Base-by-base conservation (phyloP, 2,113 vertebrate genomes). In the Passer montanus region DNA sequence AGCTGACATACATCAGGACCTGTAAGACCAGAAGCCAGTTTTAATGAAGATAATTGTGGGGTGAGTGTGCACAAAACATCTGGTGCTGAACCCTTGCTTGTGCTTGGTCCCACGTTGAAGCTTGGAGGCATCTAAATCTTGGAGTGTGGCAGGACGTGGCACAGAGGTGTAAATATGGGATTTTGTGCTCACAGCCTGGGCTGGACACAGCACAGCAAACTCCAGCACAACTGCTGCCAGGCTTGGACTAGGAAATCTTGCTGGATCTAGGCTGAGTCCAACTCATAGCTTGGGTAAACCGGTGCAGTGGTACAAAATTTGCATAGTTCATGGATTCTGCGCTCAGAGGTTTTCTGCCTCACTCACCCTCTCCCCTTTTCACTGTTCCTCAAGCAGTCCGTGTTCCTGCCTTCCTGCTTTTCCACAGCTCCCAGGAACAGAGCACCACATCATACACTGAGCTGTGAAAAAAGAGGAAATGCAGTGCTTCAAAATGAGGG, bases 91-190 rank as follows among this genome's bases (percentile, higher is more conserved):
- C 23, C 10, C 30, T 58, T 2, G 0, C 1, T 26, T 1, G 2
- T 50, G 10, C 90, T 94, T 79, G 47, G 46, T 23, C n/a, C 56
- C n/a, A 13, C 16, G 2, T 15, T 58, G 4, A n/a, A 22, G 43
- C 62, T 33, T 9, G 23, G 35, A 79, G 56, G 47, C 31, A 19
- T 24, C 9, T 21, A 33, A 66, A 30, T 17, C 31, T 53, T 59
- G 60, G 52, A 50, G 20, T 5, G 11, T n/a, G 37, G 43, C 19
- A 35, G 52, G 33, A 50, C 0, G 0, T 14, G 16, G 68, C 35
- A 69, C 33, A 55, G 79, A 78, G 46, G 7, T 12, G 10, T 24
- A 6, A 6, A 21, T 1, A 2, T 0, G 17, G 60, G n/a, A 15
- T 47, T 67, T 75, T 35, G n/a, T 49, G 73, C 58, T 80, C 5